Base-by-base conservation (phyloP, 2,888 invertebrate species). In the Heteropelma amictum region DNA sequence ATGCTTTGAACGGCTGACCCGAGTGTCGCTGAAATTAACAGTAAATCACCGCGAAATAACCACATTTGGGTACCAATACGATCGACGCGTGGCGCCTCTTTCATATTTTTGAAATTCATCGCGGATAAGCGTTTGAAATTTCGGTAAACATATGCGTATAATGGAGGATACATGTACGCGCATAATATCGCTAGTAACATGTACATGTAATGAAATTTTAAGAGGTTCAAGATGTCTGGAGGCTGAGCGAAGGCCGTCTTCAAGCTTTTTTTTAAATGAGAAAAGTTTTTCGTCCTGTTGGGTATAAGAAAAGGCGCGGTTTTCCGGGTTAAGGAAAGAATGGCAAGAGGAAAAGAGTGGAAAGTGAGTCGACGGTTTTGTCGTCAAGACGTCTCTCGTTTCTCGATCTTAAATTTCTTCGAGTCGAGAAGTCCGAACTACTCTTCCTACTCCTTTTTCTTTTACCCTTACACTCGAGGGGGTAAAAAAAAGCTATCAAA, bases 191-290 rank as follows among this genome's bases (percentile, higher is more conserved):
- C n/a, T n/a, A n/a, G n/a, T n/a, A n/a, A n/a, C n/a, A n/a, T n/a
- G n/a, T n/a, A n/a, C n/a, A n/a, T n/a, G n/a, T n/a, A n/a, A n/a
- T n/a, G n/a, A n/a, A n/a, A n/a, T n/a, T n/a, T n/a, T n/a, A n/a
- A n/a, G n/a, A n/a, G n/a, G n/a, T n/a, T n/a, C n/a, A n/a, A 30
- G 47, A 7, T 54, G 54, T 49, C 42, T 33, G 40, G 21, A 53
- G 12, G 17, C 56, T 4, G 33, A 56, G 67, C 26, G 40, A 23
- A 35, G 10, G 21, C 19, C 19, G 42, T 63, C 58, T 47, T 54
- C 35, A 38, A 51, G 38, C 47, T 65, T 58, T 60, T 54, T n/a
- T 54, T 64, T 60, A 74, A 74, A 74, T 70, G 74, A 74, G 74
- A 74, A 74, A 74, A 74, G 74, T 74, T 74, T 54, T 65, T 60